Evolutionary conservation across 2,797 vertebrate genomes (phyloP).

Genomic region (Emys orbicularis): DNA sequence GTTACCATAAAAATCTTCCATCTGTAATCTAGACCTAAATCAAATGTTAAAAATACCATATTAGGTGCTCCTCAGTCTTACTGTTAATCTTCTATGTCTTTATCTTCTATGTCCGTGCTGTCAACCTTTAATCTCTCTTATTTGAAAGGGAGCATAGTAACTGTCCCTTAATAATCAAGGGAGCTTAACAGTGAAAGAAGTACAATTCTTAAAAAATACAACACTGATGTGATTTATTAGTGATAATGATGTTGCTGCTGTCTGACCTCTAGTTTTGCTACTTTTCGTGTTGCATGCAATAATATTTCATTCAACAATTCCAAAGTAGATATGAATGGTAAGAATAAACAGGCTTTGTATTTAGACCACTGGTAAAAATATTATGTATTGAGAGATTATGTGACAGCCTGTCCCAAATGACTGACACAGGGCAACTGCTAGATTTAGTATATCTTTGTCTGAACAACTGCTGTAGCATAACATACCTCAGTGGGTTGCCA

Average conservation of each 20-base stretch:
- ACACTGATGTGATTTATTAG: not conserved
- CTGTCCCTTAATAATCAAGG: conserved; percentile 52
- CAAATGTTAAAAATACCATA: conserved; percentile 25
- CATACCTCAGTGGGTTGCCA: conserved; percentile 27
- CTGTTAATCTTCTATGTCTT: not conserved
- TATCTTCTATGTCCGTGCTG: conserved; percentile 3
- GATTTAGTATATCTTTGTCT: conserved; percentile 24
- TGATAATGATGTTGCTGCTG: conserved; percentile 27
- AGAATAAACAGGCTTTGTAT: not conserved
- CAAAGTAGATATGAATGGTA: not conserved
- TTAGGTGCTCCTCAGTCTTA: not conserved
- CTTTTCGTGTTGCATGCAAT: not conserved
- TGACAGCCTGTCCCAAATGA: not conserved
- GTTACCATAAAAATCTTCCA: not conserved
- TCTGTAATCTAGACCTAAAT: not conserved
- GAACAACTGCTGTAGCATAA: conserved; percentile 48
- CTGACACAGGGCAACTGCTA: conserved; percentile 11
- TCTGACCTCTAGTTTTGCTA: conserved; percentile 2
- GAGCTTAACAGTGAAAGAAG: conserved; percentile 35
- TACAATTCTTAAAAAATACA: conserved; percentile 49
- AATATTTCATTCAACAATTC: conserved; percentile 8
- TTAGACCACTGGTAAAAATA: conserved; percentile 21
- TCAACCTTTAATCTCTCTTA: conserved; percentile 35
- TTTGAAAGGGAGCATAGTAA: conserved; percentile 24
- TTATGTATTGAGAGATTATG: accelerated